phyloP scores from a whole-genome alignment of 2,888 invertebrate species.

The Agrenia bidenticulata region DNA sequence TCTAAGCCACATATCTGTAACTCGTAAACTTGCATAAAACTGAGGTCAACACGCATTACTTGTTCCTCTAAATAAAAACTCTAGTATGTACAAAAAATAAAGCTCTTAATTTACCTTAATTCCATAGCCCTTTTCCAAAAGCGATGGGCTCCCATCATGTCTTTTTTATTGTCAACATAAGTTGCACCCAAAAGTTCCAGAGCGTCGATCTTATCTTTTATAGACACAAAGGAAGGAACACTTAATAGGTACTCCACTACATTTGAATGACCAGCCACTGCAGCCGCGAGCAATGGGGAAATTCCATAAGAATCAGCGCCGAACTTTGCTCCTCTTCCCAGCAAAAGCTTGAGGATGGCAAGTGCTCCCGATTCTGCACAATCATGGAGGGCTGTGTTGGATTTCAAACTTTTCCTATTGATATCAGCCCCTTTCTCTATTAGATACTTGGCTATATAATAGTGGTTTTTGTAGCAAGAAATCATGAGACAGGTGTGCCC shows the following conservation, averaged over 20 bases:
- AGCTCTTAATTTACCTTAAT: conserved; percentile 64
- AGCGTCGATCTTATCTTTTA: conserved; percentile 82
- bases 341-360: conserved; percentile 83
- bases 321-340: conserved; percentile 86
- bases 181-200: conserved; percentile 90
- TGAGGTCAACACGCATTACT: neutral
- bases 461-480: conserved; percentile 93
- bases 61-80: no score
- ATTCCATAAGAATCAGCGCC: conserved; percentile 93
- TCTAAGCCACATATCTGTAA: no score
- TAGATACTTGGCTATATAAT: conserved; percentile 84
- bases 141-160: conserved; percentile 84
- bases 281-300: conserved; percentile 91
- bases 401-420: conserved; percentile 87
- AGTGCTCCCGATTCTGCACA: conserved; percentile 79
- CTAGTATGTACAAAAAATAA: no score
- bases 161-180: conserved; percentile 92
- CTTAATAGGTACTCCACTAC: conserved; percentile 90
- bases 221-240: conserved; percentile 68
- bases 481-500: conserved; percentile 98
- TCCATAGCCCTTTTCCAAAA: conserved; percentile 91
- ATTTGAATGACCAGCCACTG: conserved; percentile 62
- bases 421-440: conserved; percentile 84
- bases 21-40: neutral
- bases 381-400: conserved; percentile 96